Percentiles rank a stretch among this genome's conserved stretches.
Evolutionary conservation across 2,113 vertebrate species (phyloP).

Genomic region (Capreolus pygargus): DNA sequence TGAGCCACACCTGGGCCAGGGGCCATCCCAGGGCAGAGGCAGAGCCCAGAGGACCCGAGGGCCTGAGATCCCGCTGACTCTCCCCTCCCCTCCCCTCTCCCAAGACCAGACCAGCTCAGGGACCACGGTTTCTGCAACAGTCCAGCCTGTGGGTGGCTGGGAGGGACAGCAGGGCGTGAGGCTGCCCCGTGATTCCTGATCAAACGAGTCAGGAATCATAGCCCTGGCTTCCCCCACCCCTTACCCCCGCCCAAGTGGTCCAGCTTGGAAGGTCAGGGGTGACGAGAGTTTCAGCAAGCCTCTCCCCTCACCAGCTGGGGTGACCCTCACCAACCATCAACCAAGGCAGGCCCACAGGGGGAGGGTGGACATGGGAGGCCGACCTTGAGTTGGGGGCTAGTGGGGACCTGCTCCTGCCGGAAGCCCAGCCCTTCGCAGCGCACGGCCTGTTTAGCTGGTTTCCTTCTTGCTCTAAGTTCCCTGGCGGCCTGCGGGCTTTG

Average conservation of each 20-base stretch:
- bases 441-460: rapidly evolving
- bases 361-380: rapidly evolving
- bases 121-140: background rate
- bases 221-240: background rate
- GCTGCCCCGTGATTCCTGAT: background rate
- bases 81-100: background rate
- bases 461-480: background rate
- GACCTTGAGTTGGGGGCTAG: background rate
- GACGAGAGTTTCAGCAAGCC: no score
- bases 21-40: background rate
- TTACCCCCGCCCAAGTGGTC: rapidly evolving
- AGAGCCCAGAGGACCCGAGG: background rate
- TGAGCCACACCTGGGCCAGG: rapidly evolving
- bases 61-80: background rate
- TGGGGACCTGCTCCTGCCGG: background rate
- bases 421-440: rapidly evolving
- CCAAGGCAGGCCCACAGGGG: background rate
- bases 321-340: background rate
- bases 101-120: background rate
- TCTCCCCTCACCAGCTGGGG: background rate
- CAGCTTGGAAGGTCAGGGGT: background rate
- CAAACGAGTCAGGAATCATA: background rate
- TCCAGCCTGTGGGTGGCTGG: background rate
- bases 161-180: rapidly evolving
- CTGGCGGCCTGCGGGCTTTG: rapidly evolving